Conservation (phyloP, 2,113 vertebrate genomes). For the Cinclus mexicanus region DNA sequence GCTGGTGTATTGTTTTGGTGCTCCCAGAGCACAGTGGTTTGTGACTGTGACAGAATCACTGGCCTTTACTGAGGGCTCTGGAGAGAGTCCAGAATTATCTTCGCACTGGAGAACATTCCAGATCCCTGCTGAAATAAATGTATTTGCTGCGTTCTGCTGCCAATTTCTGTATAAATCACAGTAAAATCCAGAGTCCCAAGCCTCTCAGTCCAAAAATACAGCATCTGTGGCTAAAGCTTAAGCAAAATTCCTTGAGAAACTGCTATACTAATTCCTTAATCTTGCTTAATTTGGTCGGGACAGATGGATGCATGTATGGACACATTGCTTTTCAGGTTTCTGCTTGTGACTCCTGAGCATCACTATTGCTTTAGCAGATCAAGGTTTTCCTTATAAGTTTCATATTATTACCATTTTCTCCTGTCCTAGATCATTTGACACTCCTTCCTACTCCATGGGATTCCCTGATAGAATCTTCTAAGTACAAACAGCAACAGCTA, state of each 20-base stretch:
- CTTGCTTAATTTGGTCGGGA: neutral
- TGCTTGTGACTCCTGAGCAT: neutral
- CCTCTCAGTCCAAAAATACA: neutral
- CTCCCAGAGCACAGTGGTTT: neutral
- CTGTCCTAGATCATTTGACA: neutral
- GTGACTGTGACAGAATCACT: neutral
- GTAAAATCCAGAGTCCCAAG: neutral
- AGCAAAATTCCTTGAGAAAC: neutral
- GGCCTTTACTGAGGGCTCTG: neutral
- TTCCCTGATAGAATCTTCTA: conserved; percentile 1
- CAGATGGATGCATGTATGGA: neutral
- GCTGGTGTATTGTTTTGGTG: neutral
- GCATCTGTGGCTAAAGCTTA: neutral
- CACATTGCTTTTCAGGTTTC: neutral
- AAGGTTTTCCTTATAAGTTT: neutral
- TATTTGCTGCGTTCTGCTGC: neutral
- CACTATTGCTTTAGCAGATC: neutral
- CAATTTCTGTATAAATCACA: neutral
- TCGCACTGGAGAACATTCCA: neutral
- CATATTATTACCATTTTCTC: neutral
- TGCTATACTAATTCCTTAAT: neutral
- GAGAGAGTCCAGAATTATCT: neutral
- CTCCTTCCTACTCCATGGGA: neutral
- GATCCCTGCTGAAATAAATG: neutral
- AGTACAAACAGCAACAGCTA: neutral